Percentiles rank a stretch among this genome's conserved stretches.
Evolutionary conservation across 2,113 vertebrate species (phyloP).

Genomic region (Tachycineta bicolor): DNA sequence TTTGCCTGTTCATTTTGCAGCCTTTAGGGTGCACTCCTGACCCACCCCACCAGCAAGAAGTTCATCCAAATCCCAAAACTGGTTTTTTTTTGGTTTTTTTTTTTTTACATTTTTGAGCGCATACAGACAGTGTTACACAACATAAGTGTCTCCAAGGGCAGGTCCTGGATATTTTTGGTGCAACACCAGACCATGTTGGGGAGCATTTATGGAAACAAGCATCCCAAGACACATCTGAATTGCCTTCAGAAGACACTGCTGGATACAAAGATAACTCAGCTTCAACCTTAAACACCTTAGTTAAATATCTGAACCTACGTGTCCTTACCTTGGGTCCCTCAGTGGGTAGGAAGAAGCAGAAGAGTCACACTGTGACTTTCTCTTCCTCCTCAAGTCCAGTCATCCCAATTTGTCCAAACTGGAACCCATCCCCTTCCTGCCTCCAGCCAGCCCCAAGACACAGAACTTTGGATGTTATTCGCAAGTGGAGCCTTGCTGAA

Average conservation of each 20-base stretch:
- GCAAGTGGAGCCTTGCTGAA: neutral
- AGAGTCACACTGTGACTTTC: neutral
- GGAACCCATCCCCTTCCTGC: neutral
- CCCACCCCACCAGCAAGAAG: neutral
- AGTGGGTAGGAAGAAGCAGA: neutral
- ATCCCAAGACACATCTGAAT: neutral
- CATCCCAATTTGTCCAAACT: neutral
- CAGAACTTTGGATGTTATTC: rapidly evolving
- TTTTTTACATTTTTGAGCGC: neutral
- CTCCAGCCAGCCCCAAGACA: neutral
- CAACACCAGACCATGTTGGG: neutral
- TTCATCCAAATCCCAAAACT: neutral
- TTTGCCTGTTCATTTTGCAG: neutral
- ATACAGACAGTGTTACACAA: neutral
- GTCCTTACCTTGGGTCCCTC: neutral
- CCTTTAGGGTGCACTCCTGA: neutral
- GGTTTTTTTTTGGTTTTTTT: neutral
- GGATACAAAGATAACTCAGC: neutral
- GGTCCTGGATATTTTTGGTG: neutral
- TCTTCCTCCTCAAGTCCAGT: neutral
- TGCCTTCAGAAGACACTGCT: neutral
- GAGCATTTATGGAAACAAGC: neutral
- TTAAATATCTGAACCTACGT: neutral
- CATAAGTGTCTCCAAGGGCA: neutral
- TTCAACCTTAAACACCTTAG: neutral